phyloP scores from a whole-genome alignment of 2,797 vertebrate genomes.

The Catamblyrhynchus diadema region DNA sequence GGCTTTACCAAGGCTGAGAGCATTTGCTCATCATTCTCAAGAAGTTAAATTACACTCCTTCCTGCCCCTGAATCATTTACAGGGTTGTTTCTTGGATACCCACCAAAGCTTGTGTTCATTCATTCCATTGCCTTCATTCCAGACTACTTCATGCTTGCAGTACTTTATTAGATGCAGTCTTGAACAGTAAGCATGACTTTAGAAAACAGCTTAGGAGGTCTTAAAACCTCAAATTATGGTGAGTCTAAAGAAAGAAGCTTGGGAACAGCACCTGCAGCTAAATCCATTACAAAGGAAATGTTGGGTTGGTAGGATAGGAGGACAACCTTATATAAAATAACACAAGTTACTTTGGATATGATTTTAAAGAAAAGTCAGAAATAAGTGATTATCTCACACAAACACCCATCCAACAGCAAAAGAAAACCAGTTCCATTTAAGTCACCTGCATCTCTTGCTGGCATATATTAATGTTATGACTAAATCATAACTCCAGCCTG shows the following conservation, averaged over 20 bases:
- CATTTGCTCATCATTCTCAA: neutral
- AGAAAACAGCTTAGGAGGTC: neutral
- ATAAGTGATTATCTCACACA: neutral
- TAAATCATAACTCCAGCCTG: neutral
- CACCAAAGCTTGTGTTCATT: neutral
- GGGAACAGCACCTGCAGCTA: neutral
- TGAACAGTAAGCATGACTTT: neutral
- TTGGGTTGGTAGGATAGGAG: neutral
- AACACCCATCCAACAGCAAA: neutral
- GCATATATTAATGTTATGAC: neutral
- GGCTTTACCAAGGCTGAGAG: neutral
- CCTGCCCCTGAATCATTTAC: neutral
- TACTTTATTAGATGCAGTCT: neutral
- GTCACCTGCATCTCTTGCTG: neutral
- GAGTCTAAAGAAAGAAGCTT: neutral
- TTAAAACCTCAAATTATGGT: neutral
- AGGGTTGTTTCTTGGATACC: neutral
- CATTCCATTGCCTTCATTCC: neutral
- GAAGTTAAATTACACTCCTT: neutral
- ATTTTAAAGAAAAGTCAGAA: neutral
- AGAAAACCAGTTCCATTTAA: neutral
- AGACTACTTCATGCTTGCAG: neutral
- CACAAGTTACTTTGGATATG: neutral
- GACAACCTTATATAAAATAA: neutral
- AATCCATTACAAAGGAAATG: neutral